These are phyloP conservation scores for Tholera decimalis DNA, from an alignment of 2,888 invertebrate species.

Conservation along the genomic window DNA sequence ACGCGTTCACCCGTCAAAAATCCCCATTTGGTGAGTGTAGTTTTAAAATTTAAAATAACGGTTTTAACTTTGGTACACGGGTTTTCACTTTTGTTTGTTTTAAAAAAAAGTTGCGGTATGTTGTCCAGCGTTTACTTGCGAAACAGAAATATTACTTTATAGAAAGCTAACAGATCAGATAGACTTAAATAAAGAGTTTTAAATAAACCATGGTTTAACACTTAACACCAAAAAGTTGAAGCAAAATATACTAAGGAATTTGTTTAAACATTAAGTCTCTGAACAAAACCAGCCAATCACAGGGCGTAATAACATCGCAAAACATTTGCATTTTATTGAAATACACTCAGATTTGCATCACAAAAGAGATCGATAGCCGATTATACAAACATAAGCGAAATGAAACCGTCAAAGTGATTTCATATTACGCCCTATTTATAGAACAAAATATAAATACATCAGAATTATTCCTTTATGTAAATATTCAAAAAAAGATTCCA, in stretches of 20 bases:
- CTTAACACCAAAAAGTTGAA: background rate
- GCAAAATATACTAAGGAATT: constrained; percentile 12
- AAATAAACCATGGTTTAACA: too few species aligned
- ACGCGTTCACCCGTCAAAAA: constrained; percentile 59
- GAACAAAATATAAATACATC: constrained; percentile 27
- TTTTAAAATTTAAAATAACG: constrained; percentile 51
- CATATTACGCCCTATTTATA: constrained; percentile 23
- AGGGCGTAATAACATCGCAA: constrained; percentile 69
- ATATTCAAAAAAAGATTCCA: constrained; percentile 7
- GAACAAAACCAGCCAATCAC: constrained; percentile 63
- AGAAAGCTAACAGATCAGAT: background rate
- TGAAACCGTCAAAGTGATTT: constrained; percentile 59
- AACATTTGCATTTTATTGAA: constrained; percentile 85
- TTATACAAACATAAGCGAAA: constrained; percentile 72
- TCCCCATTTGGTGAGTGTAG: constrained; percentile 38
- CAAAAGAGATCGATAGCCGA: constrained; percentile 80
- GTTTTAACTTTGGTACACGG: constrained; percentile 44
- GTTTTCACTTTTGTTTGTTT: constrained; percentile 41
- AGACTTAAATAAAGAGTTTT: too few species aligned
- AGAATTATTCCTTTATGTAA: constrained; percentile 1
- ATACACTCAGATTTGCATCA: constrained; percentile 81
- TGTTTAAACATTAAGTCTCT: constrained; percentile 42
- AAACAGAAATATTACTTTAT: background rate
- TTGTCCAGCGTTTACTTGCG: background rate
- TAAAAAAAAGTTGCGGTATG: constrained; percentile 6